Evolutionary conservation across 2,888 invertebrate species (phyloP), one percentile per base, ranked within the genome.

Genomic region (Dicranocentrus wangi): DNA sequence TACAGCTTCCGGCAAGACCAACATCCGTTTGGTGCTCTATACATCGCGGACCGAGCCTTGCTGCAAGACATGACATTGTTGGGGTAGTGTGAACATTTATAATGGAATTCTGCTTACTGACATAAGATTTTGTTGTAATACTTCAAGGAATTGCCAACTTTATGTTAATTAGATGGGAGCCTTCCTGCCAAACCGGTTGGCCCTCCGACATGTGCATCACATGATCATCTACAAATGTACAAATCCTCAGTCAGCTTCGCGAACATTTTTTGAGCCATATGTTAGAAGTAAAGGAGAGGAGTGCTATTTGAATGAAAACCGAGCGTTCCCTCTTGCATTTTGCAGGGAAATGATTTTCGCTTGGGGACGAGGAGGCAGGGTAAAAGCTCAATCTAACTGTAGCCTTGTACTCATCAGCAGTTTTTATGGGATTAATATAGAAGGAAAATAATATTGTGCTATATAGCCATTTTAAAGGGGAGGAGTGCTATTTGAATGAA

Each of bases 11-110:
- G 5, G 13, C 66, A 0, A 66, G 58, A 39, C 60, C 65, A 17
- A 68, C 82, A 1, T 68, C 82, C 3, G 76, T 71, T 19, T 83
- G 82, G 82, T 83, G 82, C 15, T 69, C 72, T 8, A 21, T 83
- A 0, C 70, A 83, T 17, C 53, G 28, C 23, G 72, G 68, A 7
- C 82, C 82, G 42, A 66, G 61, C 0, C 68, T 83, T n/a, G n/a
- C 8, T 3, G 2, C 3, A 1, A 66, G 77, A 51, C 77, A 68
- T 63, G 76, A 83, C 32, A 60, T 82, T 13, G 76, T 76, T 43
- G 82, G 79, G 71, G 82, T 82, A 80, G 27, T 61, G 27, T 5
- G 2, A n/a, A 39, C 13, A 39, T 39, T n/a, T n/a, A n/a, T n/a
- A n/a, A n/a, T n/a, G n/a, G n/a, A n/a, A n/a, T n/a, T n/a, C n/a